A percentile compares a stretch with the other conserved stretches of the same genome.
These are phyloP conservation scores for Proctacanthus coquilletti DNA, from an alignment of 1,140 invertebrate species.

Conservation along the genomic window DNA sequence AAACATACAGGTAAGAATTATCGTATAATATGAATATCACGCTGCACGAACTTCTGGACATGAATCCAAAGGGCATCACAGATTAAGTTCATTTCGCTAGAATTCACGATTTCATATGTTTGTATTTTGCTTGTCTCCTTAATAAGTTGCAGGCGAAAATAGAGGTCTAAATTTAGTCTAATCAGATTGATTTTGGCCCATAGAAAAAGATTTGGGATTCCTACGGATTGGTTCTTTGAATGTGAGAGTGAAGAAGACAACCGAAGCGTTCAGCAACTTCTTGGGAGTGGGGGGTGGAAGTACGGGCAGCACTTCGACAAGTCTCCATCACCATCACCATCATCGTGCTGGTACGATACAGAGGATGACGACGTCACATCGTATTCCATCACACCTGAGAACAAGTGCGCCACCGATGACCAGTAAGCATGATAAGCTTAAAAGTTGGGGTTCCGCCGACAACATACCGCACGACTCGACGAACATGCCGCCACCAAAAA, in stretches of 20 bases:
- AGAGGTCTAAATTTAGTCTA: not conserved
- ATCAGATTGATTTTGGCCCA: constrained; percentile 8
- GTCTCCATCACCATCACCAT: constrained; percentile 24
- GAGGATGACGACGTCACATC: constrained; percentile 10
- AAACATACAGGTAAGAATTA: constrained; percentile 46
- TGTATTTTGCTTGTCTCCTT: not conserved
- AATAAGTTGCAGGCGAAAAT: too few relatives aligned
- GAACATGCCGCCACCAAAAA: constrained; percentile 55
- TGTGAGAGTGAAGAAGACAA: constrained; percentile 79
- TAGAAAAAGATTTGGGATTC: constrained; percentile 75
- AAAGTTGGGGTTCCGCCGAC: constrained; percentile 76
- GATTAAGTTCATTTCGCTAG: too few relatives aligned
- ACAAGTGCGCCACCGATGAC: not conserved
- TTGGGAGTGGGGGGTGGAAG: constrained; percentile 50
- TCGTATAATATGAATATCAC: too few relatives aligned
- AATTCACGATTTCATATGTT: constrained; percentile 3
- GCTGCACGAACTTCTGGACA: too few relatives aligned
- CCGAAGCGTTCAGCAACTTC: constrained; percentile 77
- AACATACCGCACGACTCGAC: constrained; percentile 46
- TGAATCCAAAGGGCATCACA: too few relatives aligned
- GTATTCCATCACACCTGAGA: not conserved
- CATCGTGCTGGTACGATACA: constrained; percentile 27
- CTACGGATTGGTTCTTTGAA: constrained; percentile 81
- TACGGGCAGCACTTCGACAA: constrained; percentile 12
- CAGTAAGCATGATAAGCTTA: constrained; percentile 40